Evolutionary conservation across 2,797 vertebrate species (phyloP).

Genomic region (Typhlichthys eigenmanni): DNA sequence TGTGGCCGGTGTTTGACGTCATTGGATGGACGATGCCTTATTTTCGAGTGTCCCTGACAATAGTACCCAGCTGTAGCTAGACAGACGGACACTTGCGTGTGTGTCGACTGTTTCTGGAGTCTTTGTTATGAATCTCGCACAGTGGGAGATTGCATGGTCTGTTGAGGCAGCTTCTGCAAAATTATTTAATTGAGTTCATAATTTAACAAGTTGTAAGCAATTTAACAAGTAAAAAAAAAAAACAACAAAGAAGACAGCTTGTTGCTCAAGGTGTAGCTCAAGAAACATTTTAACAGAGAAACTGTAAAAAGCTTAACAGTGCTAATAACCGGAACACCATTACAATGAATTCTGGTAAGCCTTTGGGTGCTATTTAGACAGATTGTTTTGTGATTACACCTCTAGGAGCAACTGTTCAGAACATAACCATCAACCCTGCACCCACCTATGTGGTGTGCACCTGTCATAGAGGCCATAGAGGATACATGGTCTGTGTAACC

Average conservation of each 20-base stretch:
- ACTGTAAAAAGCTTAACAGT: not conserved
- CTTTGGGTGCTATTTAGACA: conserved; percentile 17
- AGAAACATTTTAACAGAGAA: not conserved
- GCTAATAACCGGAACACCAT: not conserved
- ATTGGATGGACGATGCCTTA: conserved; percentile 17
- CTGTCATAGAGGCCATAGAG: conserved; percentile 28
- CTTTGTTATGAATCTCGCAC: conserved; percentile 32
- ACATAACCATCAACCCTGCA: conserved; percentile 5
- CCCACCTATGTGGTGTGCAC: conserved; percentile 24
- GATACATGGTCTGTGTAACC: conserved; percentile 37
- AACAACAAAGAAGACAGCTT: not conserved
- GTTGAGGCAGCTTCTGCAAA: conserved; percentile 15
- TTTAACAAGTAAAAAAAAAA: not conserved
- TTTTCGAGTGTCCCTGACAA: conserved; percentile 35
- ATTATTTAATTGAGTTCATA: conserved; percentile 29
- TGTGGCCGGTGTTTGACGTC: conserved; percentile 40
- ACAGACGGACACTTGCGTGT: conserved; percentile 31
- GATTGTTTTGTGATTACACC: conserved; percentile 19
- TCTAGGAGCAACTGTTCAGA: conserved; percentile 38
- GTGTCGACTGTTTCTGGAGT: conserved; percentile 25
- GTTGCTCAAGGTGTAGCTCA: not conserved
- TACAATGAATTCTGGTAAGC: not conserved
- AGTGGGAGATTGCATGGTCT: conserved; percentile 23
- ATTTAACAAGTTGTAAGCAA: not conserved
- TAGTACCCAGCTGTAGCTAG: conserved; percentile 57